Conservation (phyloP, 1,140 invertebrate species). For the Agrilus planipennis region DNA sequence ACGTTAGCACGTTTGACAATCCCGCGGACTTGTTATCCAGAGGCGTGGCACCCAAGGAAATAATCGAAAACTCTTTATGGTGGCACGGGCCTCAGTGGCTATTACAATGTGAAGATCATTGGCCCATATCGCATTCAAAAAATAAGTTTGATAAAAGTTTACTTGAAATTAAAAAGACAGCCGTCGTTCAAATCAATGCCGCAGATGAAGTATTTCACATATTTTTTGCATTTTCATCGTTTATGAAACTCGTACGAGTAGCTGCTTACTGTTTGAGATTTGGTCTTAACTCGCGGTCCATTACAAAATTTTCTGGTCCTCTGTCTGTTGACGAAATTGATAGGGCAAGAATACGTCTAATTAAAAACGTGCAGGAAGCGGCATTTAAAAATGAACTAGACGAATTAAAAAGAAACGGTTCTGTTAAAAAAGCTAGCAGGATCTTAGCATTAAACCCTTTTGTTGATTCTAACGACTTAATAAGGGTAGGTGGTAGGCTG, state of each 20-base stretch:
- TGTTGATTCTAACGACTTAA: not conserved
- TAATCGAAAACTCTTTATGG: conserved; percentile 27
- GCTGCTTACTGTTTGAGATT: not conserved
- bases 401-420: not conserved
- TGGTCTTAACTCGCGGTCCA: not conserved
- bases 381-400: not conserved
- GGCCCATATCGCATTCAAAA: not conserved
- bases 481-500: not conserved
- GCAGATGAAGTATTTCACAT: not conserved
- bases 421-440: not conserved
- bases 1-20: conserved; percentile 19
- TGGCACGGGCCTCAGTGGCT: conserved; percentile 18
- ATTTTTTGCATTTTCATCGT: not conserved
- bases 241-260: not conserved
- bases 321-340: not conserved
- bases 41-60: conserved; percentile 11
- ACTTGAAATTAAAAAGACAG: not conserved
- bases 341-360: not conserved
- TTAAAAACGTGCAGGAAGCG: not conserved
- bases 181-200: not conserved
- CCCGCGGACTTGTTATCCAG: conserved; percentile 22
- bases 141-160: not conserved
- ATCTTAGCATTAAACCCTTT: conserved; percentile 4
- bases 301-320: not conserved
- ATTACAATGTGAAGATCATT: not conserved